Percentiles rank a stretch among this genome's conserved stretches.
Conservation (phyloP, 2,797 vertebrate genomes). For the Pseudocheirus occidentalis region DNA sequence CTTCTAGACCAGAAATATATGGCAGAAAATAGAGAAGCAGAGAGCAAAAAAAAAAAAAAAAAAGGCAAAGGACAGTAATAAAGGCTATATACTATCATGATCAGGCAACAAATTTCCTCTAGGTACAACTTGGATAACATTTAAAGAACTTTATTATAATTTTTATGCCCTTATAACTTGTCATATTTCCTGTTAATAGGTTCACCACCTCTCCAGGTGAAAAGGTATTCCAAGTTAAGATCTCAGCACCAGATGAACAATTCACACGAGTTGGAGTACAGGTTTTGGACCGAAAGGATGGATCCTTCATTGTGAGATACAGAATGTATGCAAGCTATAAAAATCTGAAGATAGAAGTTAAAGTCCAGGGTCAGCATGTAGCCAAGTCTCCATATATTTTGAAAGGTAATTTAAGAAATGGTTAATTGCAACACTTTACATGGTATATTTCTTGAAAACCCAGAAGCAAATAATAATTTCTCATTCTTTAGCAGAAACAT, state of each 20-base stretch:
- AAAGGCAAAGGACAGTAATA: neutral
- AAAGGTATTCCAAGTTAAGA: slow-evolving; percentile 92
- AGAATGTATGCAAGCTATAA: slow-evolving; percentile 96
- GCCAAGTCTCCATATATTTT: slow-evolving; percentile 93
- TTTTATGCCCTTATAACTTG: neutral
- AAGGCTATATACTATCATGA: neutral
- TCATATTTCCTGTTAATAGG: slow-evolving; percentile 81
- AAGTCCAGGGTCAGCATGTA: slow-evolving; percentile 87
- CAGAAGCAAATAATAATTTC: slow-evolving; percentile 25
- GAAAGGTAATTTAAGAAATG: slow-evolving; percentile 87
- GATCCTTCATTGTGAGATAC: slow-evolving; percentile 96
- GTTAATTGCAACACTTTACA: slow-evolving; percentile 1
- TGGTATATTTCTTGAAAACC: neutral
- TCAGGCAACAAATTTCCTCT: neutral
- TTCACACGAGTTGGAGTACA: slow-evolving; percentile 96
- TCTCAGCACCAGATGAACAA: slow-evolving; percentile 90
- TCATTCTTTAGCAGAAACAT: neutral
- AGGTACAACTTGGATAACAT: neutral
- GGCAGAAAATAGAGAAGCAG: neutral
- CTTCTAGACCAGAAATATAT: neutral
- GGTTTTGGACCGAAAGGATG: slow-evolving; percentile 94
- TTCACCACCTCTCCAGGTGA: slow-evolving; percentile 93
- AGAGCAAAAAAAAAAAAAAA: neutral
- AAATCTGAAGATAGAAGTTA: slow-evolving; percentile 90
- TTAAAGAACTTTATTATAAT: slow-evolving; percentile 36